Evolutionary conservation across 2,797 vertebrate genomes (phyloP).

Genomic region (Hydrolagus colliei): DNA sequence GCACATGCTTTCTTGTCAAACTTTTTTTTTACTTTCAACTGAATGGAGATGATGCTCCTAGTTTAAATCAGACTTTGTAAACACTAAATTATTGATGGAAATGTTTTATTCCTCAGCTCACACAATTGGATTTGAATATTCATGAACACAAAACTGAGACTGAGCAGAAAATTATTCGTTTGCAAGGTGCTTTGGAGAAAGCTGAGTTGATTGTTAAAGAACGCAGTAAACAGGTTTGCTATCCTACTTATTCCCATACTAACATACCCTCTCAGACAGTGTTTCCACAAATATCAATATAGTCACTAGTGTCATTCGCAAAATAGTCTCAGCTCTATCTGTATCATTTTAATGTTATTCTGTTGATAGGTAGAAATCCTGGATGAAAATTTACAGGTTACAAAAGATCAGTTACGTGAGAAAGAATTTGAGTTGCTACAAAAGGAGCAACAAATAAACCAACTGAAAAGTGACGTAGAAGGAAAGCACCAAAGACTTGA

Average conservation of each 20-base stretch:
- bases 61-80: not conserved
- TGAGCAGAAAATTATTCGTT: constrained; percentile 74
- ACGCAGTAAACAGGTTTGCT: constrained; percentile 64
- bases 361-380: constrained; percentile 53
- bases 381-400: constrained; percentile 52
- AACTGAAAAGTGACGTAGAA: constrained; percentile 55
- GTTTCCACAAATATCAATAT: not conserved
- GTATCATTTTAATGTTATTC: constrained; percentile 27
- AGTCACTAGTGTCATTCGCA: not conserved
- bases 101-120: constrained; percentile 60
- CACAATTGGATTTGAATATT: constrained; percentile 79
- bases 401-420: constrained; percentile 54
- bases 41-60: too few species aligned
- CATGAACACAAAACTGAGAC: constrained; percentile 77
- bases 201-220: constrained; percentile 64
- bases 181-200: constrained; percentile 71
- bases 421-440: constrained; percentile 58
- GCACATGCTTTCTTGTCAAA: too few species aligned
- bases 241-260: not conserved
- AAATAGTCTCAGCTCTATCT: not conserved
- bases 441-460: constrained; percentile 58
- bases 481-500: constrained; percentile 44
- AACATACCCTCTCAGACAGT: not conserved
- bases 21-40: not conserved
- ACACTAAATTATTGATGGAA: not conserved